phyloP scores from a whole-genome alignment of 2,888 invertebrate genomes.

The Pristionchus fissidentatus region DNA sequence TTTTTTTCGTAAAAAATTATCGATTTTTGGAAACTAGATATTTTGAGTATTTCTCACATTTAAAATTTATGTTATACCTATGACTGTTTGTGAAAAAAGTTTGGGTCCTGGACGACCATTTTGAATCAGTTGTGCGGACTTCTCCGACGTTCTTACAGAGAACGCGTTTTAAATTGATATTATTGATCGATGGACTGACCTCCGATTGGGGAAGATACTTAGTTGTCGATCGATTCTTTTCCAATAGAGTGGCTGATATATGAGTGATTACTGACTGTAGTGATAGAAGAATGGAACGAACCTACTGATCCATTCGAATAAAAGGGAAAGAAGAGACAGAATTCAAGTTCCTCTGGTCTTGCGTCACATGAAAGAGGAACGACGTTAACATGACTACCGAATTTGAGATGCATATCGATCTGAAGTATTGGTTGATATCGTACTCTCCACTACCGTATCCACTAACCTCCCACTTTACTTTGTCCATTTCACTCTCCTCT shows the following conservation, averaged over 20 bases:
- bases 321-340: slow-evolving; percentile 46
- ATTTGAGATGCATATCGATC: slow-evolving; percentile 47
- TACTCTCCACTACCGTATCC: not conserved
- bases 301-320: slow-evolving; percentile 28
- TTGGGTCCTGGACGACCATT: too few species aligned
- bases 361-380: slow-evolving; percentile 35
- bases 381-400: slow-evolving; percentile 12
- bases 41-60: too few species aligned
- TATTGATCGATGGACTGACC: not conserved
- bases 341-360: slow-evolving; percentile 23
- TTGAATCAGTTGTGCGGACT: too few species aligned
- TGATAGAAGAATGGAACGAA: not conserved
- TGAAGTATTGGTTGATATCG: not conserved
- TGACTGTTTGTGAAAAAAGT: too few species aligned
- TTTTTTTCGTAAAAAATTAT: too few species aligned
- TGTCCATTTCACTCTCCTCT: slow-evolving; percentile 51
- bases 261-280: not conserved
- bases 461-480: slow-evolving; percentile 50
- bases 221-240: not conserved
- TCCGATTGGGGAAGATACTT: not conserved
- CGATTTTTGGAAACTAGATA: too few species aligned
- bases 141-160: too few species aligned
- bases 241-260: slow-evolving; percentile 1
- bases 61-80: too few species aligned
- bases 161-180: too few species aligned